Evolutionary conservation across 2,888 invertebrate genomes (phyloP), one percentile per base, ranked within the genome.

Genomic region (Pseudanteris insignis): DNA sequence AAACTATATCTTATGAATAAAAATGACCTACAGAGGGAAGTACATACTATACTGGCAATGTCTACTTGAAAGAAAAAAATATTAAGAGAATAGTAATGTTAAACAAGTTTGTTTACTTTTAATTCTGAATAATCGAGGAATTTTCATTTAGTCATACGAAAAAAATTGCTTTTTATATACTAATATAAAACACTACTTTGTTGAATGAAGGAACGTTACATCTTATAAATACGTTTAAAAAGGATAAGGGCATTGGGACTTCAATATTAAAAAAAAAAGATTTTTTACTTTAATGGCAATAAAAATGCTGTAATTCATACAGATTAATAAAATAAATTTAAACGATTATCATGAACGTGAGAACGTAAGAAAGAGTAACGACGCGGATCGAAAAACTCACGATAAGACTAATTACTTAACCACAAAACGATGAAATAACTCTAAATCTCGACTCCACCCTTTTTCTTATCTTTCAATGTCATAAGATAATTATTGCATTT

Each of bases 11-110:
- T 46, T 59, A 59, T 21, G 46, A 59, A 59, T 53, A 59, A 51
- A 59, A 24, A 34, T n/a, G n/a, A 37, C 14, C 41, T 46, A 59
- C 36, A 21, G 13, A 28, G 18, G 41, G 25, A 46, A 47, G 30
- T 60, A 60, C 53, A 40, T 53, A 60, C 60, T 60, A 60, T 60
- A 60, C 60, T 60, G 60, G 60, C 60, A 60, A 53, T 48, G 53
- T 54, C 60, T 54, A 54, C 48, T 47, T 48, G 48, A 41, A 44
- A 43, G 36, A 46, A 4, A 18, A 18, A 4, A 18, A 4, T 6
- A 18, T 18, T 6, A 18, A 18, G 18, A 6, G 18, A 18, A 18
- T 18, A 6, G 18, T 18, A 6, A 18, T 4, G 18, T 18, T 18
- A 6, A 18, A 18, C 18, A 18, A 18, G 6, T 18, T 18, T 18